Base-by-base conservation (phyloP, 92 coral and sea anemone genomes). In the Desmophyllum pertusum region DNA sequence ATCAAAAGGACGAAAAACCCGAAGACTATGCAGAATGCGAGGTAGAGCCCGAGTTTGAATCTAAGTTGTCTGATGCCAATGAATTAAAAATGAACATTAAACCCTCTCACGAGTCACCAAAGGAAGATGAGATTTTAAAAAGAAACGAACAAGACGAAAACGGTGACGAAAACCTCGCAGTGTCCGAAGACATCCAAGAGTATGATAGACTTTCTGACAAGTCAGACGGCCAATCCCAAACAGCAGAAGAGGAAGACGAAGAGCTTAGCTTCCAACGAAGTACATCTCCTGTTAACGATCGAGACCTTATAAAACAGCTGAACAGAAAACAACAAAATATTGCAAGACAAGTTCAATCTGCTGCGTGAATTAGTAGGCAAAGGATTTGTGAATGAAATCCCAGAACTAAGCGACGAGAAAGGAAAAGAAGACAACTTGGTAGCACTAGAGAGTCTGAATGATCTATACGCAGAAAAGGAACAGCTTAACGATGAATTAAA, bases 361-460 rank as follows among this genome's bases (percentile, higher is more conserved):
- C 77, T 96, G 65, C 78, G 96, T 33, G 88, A 84, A 45, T 41
- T 94, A 39, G 99, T 94, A 19, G 99, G 99, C 8, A 93, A 79
- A 70, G 79, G 78, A 61, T 96, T 96, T 73, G 98, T 96, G 9
- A 80, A 93, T 23, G 94, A 92, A 70, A 92, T 96, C 30, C 99
- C 95, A 33, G 98, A 91, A 53, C 88, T 94, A 10, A 79, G 73
- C 40, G 68, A 73, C 7, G 73, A 73, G 35, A 84, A 80, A 61
- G 48, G 67, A 17, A 18, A 70, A 2, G 57, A 42, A 21, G 88
- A 74, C 19, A 21, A 67, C 5, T 13, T 33, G 50, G 37, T 6
- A 21, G 46, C 36, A 25, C 37, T 51, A 70, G 53, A 52, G 23
- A 81, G 66, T 43, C 46, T 84, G 25, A 72, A 53, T 3, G 73